phyloP scores from a whole-genome alignment of 2,888 invertebrate species.

The Andrena bicolor region DNA sequence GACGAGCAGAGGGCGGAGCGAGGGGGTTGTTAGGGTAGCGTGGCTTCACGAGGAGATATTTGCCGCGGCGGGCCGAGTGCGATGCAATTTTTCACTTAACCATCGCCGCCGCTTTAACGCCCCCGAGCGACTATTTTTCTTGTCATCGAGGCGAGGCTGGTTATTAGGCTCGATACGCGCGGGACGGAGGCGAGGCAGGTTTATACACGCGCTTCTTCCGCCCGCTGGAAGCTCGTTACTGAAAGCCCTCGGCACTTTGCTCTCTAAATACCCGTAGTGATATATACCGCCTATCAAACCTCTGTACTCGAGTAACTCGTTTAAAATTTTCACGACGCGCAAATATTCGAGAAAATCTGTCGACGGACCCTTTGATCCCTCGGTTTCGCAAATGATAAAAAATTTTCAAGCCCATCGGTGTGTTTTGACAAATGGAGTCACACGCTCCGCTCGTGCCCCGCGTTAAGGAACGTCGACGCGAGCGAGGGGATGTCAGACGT shows the following conservation, averaged over 20 bases:
- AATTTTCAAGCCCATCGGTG: too few relatives aligned
- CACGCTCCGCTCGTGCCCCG: too few relatives aligned
- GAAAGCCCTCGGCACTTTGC: slow-evolving; percentile 2
- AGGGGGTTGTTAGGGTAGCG: slow-evolving; percentile 26
- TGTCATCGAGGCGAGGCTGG: slow-evolving; percentile 16
- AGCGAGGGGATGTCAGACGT: neutral
- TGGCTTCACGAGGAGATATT: slow-evolving; percentile 28
- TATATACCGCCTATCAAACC: neutral
- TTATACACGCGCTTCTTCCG: slow-evolving; percentile 2
- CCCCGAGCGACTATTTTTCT: slow-evolving; percentile 30
- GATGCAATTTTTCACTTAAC: slow-evolving; percentile 39
- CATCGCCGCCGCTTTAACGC: slow-evolving; percentile 18
- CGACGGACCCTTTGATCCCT: too few relatives aligned
- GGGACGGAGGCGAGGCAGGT: neutral
- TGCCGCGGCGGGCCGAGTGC: neutral
- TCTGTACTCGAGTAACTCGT: too few relatives aligned
- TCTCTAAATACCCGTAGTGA: slow-evolving; percentile 1
- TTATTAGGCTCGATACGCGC: slow-evolving; percentile 24
- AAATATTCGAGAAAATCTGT: too few relatives aligned
- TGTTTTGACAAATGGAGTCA: too few relatives aligned
- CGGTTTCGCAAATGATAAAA: too few relatives aligned
- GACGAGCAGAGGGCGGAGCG: neutral
- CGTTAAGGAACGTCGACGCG: neutral
- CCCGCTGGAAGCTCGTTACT: slow-evolving; percentile 22
- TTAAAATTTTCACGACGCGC: too few relatives aligned